A percentile compares a stretch with the other conserved stretches of the same genome.
Conservation (phyloP, 2,888 invertebrate genomes). For the Spisula subtruncata region DNA sequence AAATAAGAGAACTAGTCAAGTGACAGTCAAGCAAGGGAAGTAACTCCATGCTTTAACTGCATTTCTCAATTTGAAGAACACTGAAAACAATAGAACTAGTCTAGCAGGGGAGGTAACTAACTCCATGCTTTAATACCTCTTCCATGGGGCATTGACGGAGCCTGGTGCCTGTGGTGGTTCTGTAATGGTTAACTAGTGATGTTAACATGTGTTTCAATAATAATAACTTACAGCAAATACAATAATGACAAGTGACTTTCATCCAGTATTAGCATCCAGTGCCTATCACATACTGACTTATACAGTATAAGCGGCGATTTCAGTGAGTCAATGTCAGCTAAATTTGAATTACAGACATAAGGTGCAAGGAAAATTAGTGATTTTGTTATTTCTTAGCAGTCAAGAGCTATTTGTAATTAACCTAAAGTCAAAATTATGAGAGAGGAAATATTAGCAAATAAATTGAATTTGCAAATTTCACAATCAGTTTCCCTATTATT, state of each 20-base stretch:
- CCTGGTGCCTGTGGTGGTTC: conserved; percentile 50
- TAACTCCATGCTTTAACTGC: conserved; percentile 54
- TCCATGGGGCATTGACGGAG: conserved; percentile 60
- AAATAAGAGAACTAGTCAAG: conserved; percentile 49
- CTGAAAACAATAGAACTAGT: conserved; percentile 41
- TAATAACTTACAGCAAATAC: neutral
- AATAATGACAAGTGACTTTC: neutral
- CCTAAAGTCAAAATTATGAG: too few species aligned
- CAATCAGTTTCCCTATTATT: too few species aligned
- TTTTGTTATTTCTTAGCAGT: too few species aligned
- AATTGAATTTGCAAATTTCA: too few species aligned
- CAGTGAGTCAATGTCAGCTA: too few species aligned
- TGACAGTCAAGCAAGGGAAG: conserved; percentile 7
- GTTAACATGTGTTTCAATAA: conserved; percentile 4
- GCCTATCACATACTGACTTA: neutral
- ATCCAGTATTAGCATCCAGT: neutral
- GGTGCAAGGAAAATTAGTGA: too few species aligned
- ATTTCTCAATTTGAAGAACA: conserved; percentile 1
- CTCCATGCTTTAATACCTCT: conserved; percentile 69
- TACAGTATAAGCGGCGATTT: too few species aligned
- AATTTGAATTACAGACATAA: too few species aligned
- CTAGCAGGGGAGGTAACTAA: conserved; percentile 61
- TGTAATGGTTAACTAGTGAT: conserved; percentile 45
- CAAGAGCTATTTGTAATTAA: too few species aligned
- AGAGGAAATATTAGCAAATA: too few species aligned